phyloP scores from a whole-genome alignment of 2,888 invertebrate species.

The Heliothis peltigera region DNA sequence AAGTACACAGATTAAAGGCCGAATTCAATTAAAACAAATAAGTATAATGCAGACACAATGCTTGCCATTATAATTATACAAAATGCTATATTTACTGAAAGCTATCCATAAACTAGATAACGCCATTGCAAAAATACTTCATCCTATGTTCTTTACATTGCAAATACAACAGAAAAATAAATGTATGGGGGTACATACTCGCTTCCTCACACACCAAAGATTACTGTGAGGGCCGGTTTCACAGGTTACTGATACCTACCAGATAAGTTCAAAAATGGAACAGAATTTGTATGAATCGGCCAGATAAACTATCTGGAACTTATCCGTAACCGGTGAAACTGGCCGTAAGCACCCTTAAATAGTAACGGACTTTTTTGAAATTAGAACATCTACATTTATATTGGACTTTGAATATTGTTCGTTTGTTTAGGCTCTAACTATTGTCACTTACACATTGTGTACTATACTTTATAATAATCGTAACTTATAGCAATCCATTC shows the following conservation, averaged over 20 bases:
- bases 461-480: conserved; percentile 40
- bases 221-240: too few relatives aligned
- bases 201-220: not conserved
- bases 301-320: too few relatives aligned
- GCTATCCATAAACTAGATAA: conserved; percentile 56
- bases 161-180: conserved; percentile 43
- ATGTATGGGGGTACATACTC: conserved; percentile 6
- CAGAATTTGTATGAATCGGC: conserved; percentile 3
- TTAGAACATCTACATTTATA: conserved; percentile 11
- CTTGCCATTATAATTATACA: not conserved
- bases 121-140: conserved; percentile 37
- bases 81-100: conserved; percentile 31
- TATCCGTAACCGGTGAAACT: too few relatives aligned
- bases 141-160: conserved; percentile 20
- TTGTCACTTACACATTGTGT: conserved; percentile 51
- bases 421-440: conserved; percentile 53
- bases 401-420: conserved; percentile 40
- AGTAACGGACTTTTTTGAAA: conserved; percentile 32
- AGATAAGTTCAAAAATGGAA: not conserved
- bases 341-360: conserved; percentile 16
- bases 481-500: conserved; percentile 31
- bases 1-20: too few relatives aligned
- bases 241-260: too few relatives aligned
- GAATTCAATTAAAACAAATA: not conserved
- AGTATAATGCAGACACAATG: conserved; percentile 15